Evolutionary conservation across 1,140 invertebrate genomes (phyloP), one percentile per base, ranked within the genome.

Genomic region (Heliconius hermathena): DNA sequence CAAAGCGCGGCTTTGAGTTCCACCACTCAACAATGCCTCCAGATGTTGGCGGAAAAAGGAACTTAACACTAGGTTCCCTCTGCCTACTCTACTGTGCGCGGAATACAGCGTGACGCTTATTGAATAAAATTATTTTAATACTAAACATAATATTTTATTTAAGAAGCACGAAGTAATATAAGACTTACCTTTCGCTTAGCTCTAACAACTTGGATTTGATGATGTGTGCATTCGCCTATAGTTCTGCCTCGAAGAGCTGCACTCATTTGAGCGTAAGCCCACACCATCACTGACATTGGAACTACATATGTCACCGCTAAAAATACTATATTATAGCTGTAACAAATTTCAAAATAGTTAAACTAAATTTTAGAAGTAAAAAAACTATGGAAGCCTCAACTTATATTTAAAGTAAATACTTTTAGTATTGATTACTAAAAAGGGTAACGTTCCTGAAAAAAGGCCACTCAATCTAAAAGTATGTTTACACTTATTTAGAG

Each of bases 301-400:
- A 98, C 95, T 46, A 98, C 95, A 88, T 99, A 99, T 13, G 98
- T 99, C 57, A 98, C 94, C 1, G 97, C 93, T 79, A 99, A 94
- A 86, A 99, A 97, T n/a, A 98, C 94, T 52, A 98, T 94, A 91
- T 98, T 98, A 93, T 99, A 99, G 81, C 98, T 99, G 82, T 16
- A 87, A 88, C 36, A 52, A 81, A 73, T 6, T 22, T 66, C 0
- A 29, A 26, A 26, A 16, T 16, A 26, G n/a, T 66, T 26, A 66
- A 26, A 5, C 20, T 22, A 57, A 9, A 0, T 60, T 22, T 9
- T 11, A 66, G 60, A 66, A 22, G 2, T 66, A 16, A 26, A 66
- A 66, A 29, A 3, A 29, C 13, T 66, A 29, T 66, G 22, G 13
- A 66, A 66, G 11, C 0, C 29, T 16, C 9, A 66, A 29, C 60